Base-by-base conservation (phyloP, 64 coral and sea anemone species). In the Trachythela sp. region DNA sequence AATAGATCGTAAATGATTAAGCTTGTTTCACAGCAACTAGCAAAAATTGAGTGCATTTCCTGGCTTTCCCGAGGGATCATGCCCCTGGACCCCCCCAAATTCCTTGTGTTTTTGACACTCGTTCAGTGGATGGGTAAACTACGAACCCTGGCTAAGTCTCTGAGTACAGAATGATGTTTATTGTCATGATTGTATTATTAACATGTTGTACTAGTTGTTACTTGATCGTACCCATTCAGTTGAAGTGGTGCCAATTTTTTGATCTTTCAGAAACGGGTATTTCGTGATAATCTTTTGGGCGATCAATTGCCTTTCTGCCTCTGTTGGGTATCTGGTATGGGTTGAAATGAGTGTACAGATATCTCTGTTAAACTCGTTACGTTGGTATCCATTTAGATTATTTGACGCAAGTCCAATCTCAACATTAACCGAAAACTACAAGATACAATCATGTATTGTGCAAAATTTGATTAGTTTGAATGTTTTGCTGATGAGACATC, bases 211-310 rank as follows among this genome's bases (percentile, higher is more conserved):
- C 42, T 6, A 45, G n/a, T n/a, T n/a, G n/a, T n/a, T n/a, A 68
- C 59, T 68, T 22, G 15, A 68, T 68, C 84, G 59, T 70, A 88
- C 86, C 86, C 86, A 88, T 68, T 88, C 86, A 36, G 56, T 88
- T 88, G 58, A 88, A 24, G 58, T 60, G 27, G 29, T 22, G 7
- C 36, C 20, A 37, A 68, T 70, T 59, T 88, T 64, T 11, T 18
- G 36, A 59, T 88, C 86, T 33, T 88, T 88, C 34, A 88, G 59
- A 39, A 88, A 88, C 18, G 86, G 86, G 67, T 88, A 70, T 70
- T 31, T 59, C 14, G 1, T 13, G n/a, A 88, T 50, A 38, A 68
- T 88, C 67, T 88, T 88, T 39, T 88, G 54, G 32, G 33, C 86
- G 26, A 68, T 56, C 5, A 36, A 33, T 67, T 37, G 52, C 60